Base-by-base conservation (phyloP, 2,888 invertebrate species). In the Galeopsomyia nigrocyanea region DNA sequence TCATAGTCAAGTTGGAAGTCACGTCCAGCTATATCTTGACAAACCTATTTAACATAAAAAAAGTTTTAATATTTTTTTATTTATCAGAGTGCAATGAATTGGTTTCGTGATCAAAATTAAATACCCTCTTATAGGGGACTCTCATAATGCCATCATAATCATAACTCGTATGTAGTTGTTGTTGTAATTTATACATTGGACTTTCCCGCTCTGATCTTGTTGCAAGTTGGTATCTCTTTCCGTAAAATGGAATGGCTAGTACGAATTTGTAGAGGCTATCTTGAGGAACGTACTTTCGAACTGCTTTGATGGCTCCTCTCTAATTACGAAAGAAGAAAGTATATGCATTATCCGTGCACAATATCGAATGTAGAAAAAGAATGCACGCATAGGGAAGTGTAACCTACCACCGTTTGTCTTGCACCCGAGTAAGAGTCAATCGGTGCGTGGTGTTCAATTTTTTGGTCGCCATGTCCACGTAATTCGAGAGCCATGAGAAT, bases 401-500 rank as follows among this genome's bases (percentile, higher is more conserved):
- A 1, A 39, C 39, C 7, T 39, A 39, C 39, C 7, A 39, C 39
- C 2, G 39, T 39, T 39, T 39, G 39, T 13, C 10, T 13, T 39
- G 39, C 2, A 10, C 26, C 26, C 5, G 7, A 5, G 10, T 39
- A 39, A 7, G 39, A 39, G 13, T 39, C 39, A 7, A 39, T 39
- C 39, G 39, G 39, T 13, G 39, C 39, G 39, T 39, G 39, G 39
- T 39, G 39, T 7, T 39, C 39, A 13, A 39, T 39, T 39, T 10
- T 39, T 39, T 39, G 39, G 13, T 39, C 7, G 1, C 13, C 1
- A 39, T 39, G 39, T 13, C 39, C 39, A 39, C 39, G 39, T 39
- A 39, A 96, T 84, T 96, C 96, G 83, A 96, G 95, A 75, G 94
- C 93, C 95, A 95, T 95, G 83, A 95, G 90, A 79, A 95, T 94